A percentile compares a stretch with the other conserved stretches of the same genome.
Conservation (phyloP, 2,888 invertebrate genomes). For the Eustalomyia histrio region DNA sequence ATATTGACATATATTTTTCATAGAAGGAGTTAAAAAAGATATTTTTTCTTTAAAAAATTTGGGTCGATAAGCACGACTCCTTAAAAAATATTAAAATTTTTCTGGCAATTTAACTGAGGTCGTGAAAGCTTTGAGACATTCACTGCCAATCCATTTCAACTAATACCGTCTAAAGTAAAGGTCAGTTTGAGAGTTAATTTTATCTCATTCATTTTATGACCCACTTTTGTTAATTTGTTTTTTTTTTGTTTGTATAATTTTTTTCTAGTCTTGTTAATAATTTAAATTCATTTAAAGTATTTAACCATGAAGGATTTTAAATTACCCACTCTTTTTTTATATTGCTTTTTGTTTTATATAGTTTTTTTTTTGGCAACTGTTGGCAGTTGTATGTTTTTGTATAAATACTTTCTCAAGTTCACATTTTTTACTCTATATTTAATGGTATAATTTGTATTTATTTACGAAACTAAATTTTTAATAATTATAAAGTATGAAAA, state of each 20-base stretch:
- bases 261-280: conserved; percentile 8
- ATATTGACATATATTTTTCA: no score
- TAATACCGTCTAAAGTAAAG: no score
- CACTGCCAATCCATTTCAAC: no score
- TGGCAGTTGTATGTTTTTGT: background rate
- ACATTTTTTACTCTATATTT: background rate
- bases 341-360: background rate
- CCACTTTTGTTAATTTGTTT: background rate
- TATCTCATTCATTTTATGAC: background rate
- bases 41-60: no score
- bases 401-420: conserved; percentile 28
- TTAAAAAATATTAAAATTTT: no score
- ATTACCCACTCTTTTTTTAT: conserved; percentile 9
- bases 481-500: background rate
- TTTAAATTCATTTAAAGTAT: conserved; percentile 36
- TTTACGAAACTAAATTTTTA: background rate
- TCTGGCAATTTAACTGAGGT: no score
- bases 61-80: no score
- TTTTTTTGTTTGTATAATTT: background rate
- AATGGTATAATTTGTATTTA: background rate
- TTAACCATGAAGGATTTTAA: conserved; percentile 43
- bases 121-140: no score
- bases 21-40: no score
- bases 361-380: conserved; percentile 39
- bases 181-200: no score